Percentiles rank a stretch among this genome's conserved stretches.
Conservation (phyloP, 1,140 invertebrate species). For the Battus philenor region DNA sequence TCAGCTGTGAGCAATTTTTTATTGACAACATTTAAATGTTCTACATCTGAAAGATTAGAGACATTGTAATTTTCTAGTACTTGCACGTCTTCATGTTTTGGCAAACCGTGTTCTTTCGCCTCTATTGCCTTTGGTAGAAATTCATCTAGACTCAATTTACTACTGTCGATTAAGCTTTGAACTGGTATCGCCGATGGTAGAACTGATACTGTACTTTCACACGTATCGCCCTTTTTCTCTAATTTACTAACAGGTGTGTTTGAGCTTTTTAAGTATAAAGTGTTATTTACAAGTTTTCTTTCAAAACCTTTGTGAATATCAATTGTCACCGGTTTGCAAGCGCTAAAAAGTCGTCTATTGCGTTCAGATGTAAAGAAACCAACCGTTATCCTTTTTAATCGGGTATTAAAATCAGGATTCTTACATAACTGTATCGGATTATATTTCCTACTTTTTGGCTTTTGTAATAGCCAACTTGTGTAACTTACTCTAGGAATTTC, state of each 20-base stretch:
- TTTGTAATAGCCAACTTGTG: conserved; percentile 49
- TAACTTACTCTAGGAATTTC: conserved; percentile 26
- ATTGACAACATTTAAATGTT: conserved; percentile 28
- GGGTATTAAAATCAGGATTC: conserved; percentile 68
- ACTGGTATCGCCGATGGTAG: conserved; percentile 28
- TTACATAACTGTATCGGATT: conserved; percentile 59
- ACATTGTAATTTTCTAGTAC: conserved; percentile 30
- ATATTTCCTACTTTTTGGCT: conserved; percentile 48
- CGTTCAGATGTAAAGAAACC: conserved; percentile 45
- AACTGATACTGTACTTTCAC: conserved; percentile 18
- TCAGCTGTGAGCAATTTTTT: conserved; percentile 33
- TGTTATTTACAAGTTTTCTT: conserved; percentile 42
- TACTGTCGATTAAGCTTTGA: conserved; percentile 34
- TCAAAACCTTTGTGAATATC: conserved; percentile 58
- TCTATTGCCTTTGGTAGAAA: conserved; percentile 3
- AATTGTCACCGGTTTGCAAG: conserved; percentile 53
- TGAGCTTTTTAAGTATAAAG: conserved; percentile 29
- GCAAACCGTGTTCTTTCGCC: background rate
- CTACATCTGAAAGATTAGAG: conserved; percentile 33
- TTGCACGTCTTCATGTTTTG: no score
- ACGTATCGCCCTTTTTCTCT: background rate
- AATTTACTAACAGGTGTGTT: conserved; percentile 7
- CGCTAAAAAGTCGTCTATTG: conserved; percentile 45
- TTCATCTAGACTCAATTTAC: conserved; percentile 9
- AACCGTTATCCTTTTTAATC: conserved; percentile 47